phyloP scores from a whole-genome alignment of 2,113 vertebrate species.

The Gracilinanus agilis region DNA sequence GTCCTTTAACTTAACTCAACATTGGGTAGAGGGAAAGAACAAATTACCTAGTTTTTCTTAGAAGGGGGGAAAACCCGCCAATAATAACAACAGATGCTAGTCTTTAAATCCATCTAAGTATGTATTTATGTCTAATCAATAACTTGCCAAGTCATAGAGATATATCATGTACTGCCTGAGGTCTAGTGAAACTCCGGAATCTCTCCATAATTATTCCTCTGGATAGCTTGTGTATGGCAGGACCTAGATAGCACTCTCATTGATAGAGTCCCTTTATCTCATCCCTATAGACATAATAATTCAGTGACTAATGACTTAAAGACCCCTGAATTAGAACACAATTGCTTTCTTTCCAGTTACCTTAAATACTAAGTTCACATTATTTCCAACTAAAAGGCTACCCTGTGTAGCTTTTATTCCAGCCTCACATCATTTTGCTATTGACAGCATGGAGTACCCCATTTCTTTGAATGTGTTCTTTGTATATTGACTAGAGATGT shows the following conservation, averaged over 20 bases:
- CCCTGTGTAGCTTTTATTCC: not conserved
- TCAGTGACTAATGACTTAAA: not conserved
- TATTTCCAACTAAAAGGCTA: not conserved
- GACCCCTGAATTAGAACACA: not conserved
- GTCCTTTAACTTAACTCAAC: not conserved
- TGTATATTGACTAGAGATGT: constrained; percentile 17
- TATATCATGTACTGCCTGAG: not conserved
- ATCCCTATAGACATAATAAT: not conserved
- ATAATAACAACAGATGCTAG: not conserved
- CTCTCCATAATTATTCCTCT: not conserved
- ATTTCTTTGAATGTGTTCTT: constrained; percentile 21
- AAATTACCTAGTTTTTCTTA: not conserved
- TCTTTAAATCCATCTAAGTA: not conserved
- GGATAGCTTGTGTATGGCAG: not conserved
- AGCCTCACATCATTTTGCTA: not conserved
- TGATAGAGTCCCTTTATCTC: not conserved
- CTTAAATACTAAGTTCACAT: constrained; percentile 11
- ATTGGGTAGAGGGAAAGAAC: not conserved
- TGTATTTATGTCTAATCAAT: not conserved
- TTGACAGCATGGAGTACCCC: not conserved
- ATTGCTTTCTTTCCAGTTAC: not conserved
- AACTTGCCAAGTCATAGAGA: not conserved
- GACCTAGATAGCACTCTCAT: not conserved
- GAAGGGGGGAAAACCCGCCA: not conserved
- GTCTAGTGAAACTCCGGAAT: not conserved